Base-by-base conservation (phyloP, 2,113 vertebrate species). In the Ascaphus truei region DNA sequence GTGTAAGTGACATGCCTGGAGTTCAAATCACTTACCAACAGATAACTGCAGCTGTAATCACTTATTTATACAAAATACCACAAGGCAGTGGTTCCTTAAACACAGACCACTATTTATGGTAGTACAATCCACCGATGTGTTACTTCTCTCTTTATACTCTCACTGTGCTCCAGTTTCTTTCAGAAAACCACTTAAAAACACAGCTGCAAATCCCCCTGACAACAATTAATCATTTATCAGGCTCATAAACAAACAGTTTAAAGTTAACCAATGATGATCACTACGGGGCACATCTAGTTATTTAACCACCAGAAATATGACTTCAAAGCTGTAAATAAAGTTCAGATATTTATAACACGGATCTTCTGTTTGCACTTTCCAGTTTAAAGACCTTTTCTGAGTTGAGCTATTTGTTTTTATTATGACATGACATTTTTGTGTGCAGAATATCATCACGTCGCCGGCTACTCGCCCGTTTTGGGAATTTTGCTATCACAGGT, bases 21-120 rank as follows among this genome's bases (percentile, higher is more conserved):
- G 59, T 47, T 6, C 20, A 26, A 15, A 37, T 23, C 33, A 63
- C 26, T 55, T 15, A 31, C 26, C 31, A 27, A 51, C 13, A 12
- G 30, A 25, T 36, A 33, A 16, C 31, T 51, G 20, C 61, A 63
- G 61, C 31, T 37, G 22, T 15, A 18, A 20, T 5, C n/a, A 8
- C 9, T 3, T 36, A 55, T 43, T 66, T 56, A 56, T 29, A n/a
- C 50, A 26, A 39, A 39, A 55, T 23, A 39, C 48, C 25, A 53
- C 50, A 20, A 55, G 63, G 33, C 34, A 6, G 50, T 30, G 16
- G 15, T 39, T 65, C 34, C 23, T 22, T 15, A 52, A 37, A 50
- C 62, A 55, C 7, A 6, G 27, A 25, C 63, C 63, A 66, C 63
- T 66, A 66, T 66, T 66, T 66, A 66, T 12, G 7, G 48, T 66